Conservation (phyloP, 2,113 vertebrate species). For the Glaucomys volans region DNA sequence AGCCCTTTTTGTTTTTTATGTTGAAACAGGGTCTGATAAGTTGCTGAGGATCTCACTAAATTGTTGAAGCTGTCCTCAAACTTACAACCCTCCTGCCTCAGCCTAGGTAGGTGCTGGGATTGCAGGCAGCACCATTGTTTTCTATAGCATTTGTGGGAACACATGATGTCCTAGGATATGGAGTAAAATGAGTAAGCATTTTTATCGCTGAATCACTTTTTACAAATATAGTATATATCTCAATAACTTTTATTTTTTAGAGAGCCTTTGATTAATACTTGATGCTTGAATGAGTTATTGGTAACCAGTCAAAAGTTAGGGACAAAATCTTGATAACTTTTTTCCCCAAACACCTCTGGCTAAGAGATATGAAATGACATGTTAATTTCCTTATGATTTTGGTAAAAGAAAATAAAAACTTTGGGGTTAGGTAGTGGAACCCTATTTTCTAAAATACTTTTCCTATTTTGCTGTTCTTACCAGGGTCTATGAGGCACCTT, state of each 20-base stretch:
- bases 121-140: neutral
- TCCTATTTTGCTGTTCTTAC: neutral
- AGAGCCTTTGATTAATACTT: neutral
- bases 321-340: neutral
- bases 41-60: too few species aligned
- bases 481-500: neutral
- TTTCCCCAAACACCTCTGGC: neutral
- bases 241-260: conserved; percentile 1
- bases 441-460: conserved; percentile 16
- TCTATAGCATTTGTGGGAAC: neutral
- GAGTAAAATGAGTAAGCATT: neutral
- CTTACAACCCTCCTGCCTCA: too few species aligned
- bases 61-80: too few species aligned
- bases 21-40: too few species aligned
- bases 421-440: neutral
- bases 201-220: neutral
- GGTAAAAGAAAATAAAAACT: conserved; percentile 18
- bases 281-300: conserved; percentile 8
- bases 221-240: neutral
- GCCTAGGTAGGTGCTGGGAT: too few species aligned
- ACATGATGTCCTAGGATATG: neutral
- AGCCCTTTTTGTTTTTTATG: too few species aligned
- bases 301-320: neutral
- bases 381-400: neutral
- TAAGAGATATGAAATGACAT: neutral